phyloP scores from a whole-genome alignment of 2,888 invertebrate species.

The Troides helena region DNA sequence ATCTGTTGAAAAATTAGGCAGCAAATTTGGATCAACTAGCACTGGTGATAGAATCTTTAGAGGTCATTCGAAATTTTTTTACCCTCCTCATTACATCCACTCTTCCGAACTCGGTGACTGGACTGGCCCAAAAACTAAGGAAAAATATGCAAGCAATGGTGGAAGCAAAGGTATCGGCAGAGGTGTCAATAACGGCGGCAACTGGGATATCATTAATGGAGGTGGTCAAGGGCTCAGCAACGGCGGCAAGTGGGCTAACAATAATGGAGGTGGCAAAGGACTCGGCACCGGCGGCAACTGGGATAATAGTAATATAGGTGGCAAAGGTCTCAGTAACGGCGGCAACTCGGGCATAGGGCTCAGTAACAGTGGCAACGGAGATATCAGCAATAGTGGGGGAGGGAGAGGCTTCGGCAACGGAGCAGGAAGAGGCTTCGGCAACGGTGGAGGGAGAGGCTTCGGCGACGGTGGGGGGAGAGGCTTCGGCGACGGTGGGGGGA shows the following conservation, averaged over 20 bases:
- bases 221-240: background rate
- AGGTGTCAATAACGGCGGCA: background rate
- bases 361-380: too few relatives aligned
- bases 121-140: too few relatives aligned
- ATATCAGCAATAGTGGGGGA: background rate
- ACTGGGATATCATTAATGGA: background rate
- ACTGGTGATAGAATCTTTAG: too few relatives aligned
- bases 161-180: background rate
- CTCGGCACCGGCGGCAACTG: too few relatives aligned
- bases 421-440: background rate
- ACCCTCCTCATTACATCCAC: too few relatives aligned
- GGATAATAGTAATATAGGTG: background rate
- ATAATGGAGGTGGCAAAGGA: too few relatives aligned
- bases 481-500: background rate
- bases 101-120: too few relatives aligned
- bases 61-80: too few relatives aligned
- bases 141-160: too few relatives aligned
- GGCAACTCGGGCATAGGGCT: background rate
- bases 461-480: background rate
- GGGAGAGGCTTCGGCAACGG: background rate
- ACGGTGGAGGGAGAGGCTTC: background rate
- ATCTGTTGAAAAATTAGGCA: too few relatives aligned
- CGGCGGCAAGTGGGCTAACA: too few relatives aligned
- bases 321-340: background rate
- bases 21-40: too few relatives aligned